Evolutionary conservation across 2,888 invertebrate species (phyloP).

Genomic region (Oxytorus armatus): DNA sequence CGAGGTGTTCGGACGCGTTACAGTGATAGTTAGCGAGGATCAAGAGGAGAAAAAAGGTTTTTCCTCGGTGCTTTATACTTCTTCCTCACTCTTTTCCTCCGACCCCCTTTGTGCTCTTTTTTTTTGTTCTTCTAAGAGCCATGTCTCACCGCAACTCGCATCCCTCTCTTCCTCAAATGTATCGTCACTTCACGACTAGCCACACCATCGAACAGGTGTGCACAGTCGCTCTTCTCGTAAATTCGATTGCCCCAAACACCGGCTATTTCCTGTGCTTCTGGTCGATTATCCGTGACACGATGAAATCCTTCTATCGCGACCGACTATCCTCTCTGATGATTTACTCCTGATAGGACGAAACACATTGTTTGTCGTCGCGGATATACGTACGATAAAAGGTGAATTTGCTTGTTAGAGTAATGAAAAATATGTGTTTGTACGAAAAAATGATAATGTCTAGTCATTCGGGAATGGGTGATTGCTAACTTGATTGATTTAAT

Average conservation of each 20-base stretch:
- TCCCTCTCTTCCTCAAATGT: not conserved
- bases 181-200: slow-evolving; percentile 8
- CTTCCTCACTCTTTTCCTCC: slow-evolving; percentile 7
- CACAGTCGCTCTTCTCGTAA: slow-evolving; percentile 53
- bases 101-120: not conserved
- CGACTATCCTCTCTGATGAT: too few species aligned
- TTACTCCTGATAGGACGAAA: too few species aligned
- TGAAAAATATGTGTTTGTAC: too few species aligned
- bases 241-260: slow-evolving; percentile 48
- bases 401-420: too few species aligned
- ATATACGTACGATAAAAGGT: too few species aligned
- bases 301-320: slow-evolving; percentile 27
- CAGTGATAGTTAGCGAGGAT: slow-evolving; percentile 30
- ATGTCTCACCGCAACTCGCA: slow-evolving; percentile 13
- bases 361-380: too few species aligned
- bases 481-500: too few species aligned
- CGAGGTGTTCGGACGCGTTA: slow-evolving; percentile 9
- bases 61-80: slow-evolving; percentile 33
- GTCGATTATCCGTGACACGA: slow-evolving; percentile 46
- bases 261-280: slow-evolving; percentile 36
- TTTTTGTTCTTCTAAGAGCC: not conserved
- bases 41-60: slow-evolving; percentile 24
- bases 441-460: too few species aligned
- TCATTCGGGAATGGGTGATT: too few species aligned
- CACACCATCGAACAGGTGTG: slow-evolving; percentile 56